Evolutionary conservation across 2,797 vertebrate genomes (phyloP).

Genomic region (Acropternis orthonyx): DNA sequence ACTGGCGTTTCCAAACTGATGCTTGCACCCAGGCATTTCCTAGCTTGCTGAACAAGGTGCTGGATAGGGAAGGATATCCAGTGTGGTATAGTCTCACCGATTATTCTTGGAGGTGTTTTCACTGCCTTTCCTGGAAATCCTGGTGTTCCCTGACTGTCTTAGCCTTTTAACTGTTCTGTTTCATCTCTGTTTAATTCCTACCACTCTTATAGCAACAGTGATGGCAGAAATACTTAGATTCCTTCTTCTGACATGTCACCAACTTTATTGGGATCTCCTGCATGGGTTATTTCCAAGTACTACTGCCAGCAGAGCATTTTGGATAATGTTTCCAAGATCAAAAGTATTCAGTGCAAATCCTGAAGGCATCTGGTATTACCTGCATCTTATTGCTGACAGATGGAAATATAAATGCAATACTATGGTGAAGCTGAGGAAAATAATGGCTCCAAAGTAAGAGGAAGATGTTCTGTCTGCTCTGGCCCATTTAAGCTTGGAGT

Average conservation of each 20-base stretch:
- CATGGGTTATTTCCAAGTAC: neutral
- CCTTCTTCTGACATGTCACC: neutral
- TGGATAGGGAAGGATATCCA: neutral
- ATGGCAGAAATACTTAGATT: neutral
- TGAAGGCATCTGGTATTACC: neutral
- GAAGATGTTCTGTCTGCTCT: neutral
- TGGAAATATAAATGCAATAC: neutral
- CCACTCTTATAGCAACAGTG: neutral
- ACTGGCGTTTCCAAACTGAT: conserved; percentile 56
- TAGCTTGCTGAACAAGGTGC: neutral
- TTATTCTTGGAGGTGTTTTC: conserved; percentile 33
- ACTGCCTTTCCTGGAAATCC: neutral
- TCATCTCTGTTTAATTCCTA: neutral
- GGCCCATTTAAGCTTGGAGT: neutral
- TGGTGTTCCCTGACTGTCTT: neutral
- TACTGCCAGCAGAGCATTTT: neutral
- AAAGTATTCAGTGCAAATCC: neutral
- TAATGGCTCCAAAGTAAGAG: neutral
- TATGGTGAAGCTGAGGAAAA: neutral
- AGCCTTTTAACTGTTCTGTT: neutral
- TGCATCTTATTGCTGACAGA: neutral
- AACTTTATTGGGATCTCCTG: neutral
- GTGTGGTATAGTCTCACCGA: neutral
- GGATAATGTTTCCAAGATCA: neutral
- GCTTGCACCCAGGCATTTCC: conserved; percentile 55